Evolutionary conservation across 2,113 vertebrate species (phyloP).

Genomic region (Illadopsis cleaveri): DNA sequence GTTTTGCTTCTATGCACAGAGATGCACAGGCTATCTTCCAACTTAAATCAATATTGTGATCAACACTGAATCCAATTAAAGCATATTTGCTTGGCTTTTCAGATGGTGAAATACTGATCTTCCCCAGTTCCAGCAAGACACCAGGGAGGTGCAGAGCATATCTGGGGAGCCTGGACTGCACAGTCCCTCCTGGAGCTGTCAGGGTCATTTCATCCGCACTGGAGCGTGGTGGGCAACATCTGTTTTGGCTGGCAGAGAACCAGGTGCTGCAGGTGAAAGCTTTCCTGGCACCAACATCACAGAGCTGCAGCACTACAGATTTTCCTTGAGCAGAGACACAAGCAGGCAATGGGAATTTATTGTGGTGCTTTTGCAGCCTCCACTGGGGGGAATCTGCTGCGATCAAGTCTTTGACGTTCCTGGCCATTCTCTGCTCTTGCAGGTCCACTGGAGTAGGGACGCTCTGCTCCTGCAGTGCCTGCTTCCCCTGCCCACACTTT

Average conservation of each 20-base stretch:
- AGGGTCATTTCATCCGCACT: background rate
- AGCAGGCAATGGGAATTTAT: background rate
- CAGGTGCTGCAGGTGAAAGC: background rate
- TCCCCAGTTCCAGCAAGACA: background rate
- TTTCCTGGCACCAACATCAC: background rate
- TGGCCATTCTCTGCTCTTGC: rapidly evolving
- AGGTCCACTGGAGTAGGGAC: background rate
- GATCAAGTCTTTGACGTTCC: background rate
- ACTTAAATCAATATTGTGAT: slow-evolving; percentile 29
- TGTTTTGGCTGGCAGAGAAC: background rate
- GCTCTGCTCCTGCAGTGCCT: background rate
- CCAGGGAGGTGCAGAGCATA: background rate
- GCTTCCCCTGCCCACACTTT: background rate
- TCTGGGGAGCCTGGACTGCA: background rate
- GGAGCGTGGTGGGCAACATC: rapidly evolving
- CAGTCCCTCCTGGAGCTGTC: background rate
- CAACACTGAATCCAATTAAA: slow-evolving; percentile 18
- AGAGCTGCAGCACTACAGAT: background rate
- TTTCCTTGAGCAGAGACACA: background rate
- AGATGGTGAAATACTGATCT: background rate
- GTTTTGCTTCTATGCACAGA: background rate
- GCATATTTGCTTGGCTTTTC: background rate
- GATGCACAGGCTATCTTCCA: background rate
- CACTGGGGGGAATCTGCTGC: background rate
- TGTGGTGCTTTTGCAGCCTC: background rate